These are phyloP conservation scores for Butorides virescens DNA, from an alignment of 2,113 vertebrate species.

Conservation along the genomic window DNA sequence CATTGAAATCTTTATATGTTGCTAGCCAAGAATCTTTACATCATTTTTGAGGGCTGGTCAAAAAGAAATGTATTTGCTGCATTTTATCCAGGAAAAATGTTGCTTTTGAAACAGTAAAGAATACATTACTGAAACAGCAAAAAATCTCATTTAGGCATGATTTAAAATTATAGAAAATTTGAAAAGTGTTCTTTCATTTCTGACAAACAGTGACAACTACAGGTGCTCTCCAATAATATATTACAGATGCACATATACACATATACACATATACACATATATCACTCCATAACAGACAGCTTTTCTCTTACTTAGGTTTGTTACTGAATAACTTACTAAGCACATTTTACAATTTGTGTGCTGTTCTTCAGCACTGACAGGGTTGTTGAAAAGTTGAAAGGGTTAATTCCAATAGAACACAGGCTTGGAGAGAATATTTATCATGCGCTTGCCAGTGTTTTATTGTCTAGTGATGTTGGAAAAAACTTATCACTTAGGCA, in stretches of 20 bases:
- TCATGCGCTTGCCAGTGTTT: background rate
- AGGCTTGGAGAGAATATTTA: background rate
- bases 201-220: background rate
- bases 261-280: background rate
- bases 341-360: background rate
- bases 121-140: background rate
- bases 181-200: background rate
- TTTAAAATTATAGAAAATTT: background rate
- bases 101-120: background rate
- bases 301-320: background rate
- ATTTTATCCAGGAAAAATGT: background rate
- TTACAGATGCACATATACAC: background rate
- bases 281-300: rapidly evolving
- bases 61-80: background rate
- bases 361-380: background rate
- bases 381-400: background rate
- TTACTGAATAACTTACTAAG: background rate
- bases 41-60: background rate
- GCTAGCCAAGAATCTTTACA: background rate
- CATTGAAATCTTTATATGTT: background rate
- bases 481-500: background rate
- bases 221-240: background rate
- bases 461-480: background rate
- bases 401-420: background rate
- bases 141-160: background rate